Evolutionary conservation across 2,797 vertebrate genomes (phyloP), one percentile per base, ranked within the genome.

Genomic region (Arnoldichthys spilopterus): DNA sequence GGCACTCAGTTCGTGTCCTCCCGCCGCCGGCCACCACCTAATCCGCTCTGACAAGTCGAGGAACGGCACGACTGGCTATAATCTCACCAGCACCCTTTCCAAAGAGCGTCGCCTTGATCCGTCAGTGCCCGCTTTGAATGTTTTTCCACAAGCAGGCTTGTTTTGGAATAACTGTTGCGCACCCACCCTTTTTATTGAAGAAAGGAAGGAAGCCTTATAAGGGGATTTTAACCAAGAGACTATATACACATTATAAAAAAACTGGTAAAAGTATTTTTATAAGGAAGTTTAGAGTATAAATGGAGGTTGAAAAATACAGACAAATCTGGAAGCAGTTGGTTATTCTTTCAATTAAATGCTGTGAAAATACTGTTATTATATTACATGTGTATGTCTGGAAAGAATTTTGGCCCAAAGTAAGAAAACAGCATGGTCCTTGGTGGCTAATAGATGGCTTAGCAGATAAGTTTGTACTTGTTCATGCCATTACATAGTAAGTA

Each of bases 1-100:
- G 84, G 88, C 91, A 91, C 91, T 93, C 91, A 92, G 72, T 82
- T 88, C 91, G 15, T 15, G 91, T 87, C 85, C 64, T 86, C 89
- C 87, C 78, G 18, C 61, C 20, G 61, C 59, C 59, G 59, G 59
- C 59, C 18, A 32, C 64, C 85, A 89, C 91, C 88, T 74, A 89
- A 93, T 91, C 82, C 78, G 85, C 88, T 87, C 80, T 91, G 91
- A 91, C 91, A 91, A 87, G 86, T n/a, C 58, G 26, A 49, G 87
- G 87, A 85, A 88, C 83, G 84, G 77, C 82, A 87, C 84, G 61
- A 30, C 40, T 6, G 20, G n/a, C 20, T 26, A 63, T 66, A 49
- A 32, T 30, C 76, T 75, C 58, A 68, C 63, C 32, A 79, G 18
- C 72, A 70, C 58, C 28, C 54, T 4, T 7, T 43, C 62, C 12